Conservation (phyloP, 2,888 invertebrate species). For the Caradrina clavipalpis region DNA sequence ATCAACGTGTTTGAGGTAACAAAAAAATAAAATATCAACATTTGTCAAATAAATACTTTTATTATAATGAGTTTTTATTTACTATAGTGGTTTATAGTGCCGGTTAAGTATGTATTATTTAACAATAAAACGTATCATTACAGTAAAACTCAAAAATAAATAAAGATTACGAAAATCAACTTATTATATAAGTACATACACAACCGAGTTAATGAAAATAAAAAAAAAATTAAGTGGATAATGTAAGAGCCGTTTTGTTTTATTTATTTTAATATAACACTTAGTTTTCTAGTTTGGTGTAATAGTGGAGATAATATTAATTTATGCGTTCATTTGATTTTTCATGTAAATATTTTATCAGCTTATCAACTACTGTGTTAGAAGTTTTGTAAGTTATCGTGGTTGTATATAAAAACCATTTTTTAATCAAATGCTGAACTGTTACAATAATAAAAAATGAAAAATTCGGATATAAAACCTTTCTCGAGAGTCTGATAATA, state of each 20-base stretch:
- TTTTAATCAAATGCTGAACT: slow-evolving; percentile 65
- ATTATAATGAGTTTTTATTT: slow-evolving; percentile 87
- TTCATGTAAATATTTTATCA: slow-evolving; percentile 72
- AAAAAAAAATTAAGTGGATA: slow-evolving; percentile 75
- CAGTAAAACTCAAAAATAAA: slow-evolving; percentile 85
- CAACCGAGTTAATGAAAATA: slow-evolving; percentile 86
- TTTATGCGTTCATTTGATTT: slow-evolving; percentile 77
- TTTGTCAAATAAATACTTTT: slow-evolving; percentile 87
- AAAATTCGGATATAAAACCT: slow-evolving; percentile 80
- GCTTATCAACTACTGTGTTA: slow-evolving; percentile 82
- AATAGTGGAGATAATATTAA: slow-evolving; percentile 81
- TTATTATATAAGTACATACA: slow-evolving; percentile 91
- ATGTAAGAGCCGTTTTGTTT: slow-evolving; percentile 75
- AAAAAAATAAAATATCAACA: slow-evolving; percentile 82
- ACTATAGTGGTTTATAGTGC: slow-evolving; percentile 84
- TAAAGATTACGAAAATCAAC: slow-evolving; percentile 78
- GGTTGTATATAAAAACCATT: slow-evolving; percentile 59
- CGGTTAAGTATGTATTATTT: slow-evolving; percentile 89
- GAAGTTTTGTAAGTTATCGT: slow-evolving; percentile 77
- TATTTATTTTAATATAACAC: slow-evolving; percentile 69
- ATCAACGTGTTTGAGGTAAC: slow-evolving; percentile 68
- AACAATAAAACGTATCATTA: slow-evolving; percentile 86
- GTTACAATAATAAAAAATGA: slow-evolving; percentile 67
- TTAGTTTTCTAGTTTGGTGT: slow-evolving; percentile 82
- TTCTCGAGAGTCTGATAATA: slow-evolving; percentile 77